Evolutionary conservation across 2,113 vertebrate species (phyloP), one percentile per base, ranked within the genome.

Genomic region (Seriola dumerili): DNA sequence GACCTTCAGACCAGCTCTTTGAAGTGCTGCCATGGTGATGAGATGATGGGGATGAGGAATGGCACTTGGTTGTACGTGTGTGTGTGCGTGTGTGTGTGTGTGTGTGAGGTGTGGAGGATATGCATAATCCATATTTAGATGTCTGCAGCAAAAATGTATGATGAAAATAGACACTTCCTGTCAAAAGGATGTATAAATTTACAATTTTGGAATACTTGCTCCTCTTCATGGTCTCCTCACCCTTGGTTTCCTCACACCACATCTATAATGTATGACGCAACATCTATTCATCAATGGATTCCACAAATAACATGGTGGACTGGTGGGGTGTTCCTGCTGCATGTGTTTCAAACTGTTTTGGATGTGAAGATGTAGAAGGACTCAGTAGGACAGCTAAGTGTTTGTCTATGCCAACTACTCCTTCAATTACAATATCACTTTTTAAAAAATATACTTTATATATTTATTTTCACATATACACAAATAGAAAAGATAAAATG

Each of bases 11-110:
- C 21, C 13, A 48, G 59, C 61, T 44, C 65, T 86, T 80, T 88
- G 81, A 89, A 81, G 69, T 71, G 83, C 76, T 80, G 21, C 81
- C 78, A 89, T 85, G 73, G 85, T 70, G 78, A 86, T 64, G 48
- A 84, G 62, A 68, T 83, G 58, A 85, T 70, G 73, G 29, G 25
- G n/a, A 25, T 58, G 19, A 67, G 57, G 57, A 85, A 83, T 12
- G 34, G 36, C 19, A 29, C 29, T 29, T 10, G 29, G 64, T 38
- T 10, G 11, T 55, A 6, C 13, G 4, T 65, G 23, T 65, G 5
- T 40, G 4, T 38, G 50, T 29, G 14, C 14, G 12, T 4, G 0
- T 50, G 5, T 29, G 21, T 19, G 17, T 42, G 25, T 79, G n/a
- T 42, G 5, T 29, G 21, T 19, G 17, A 25, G 34, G 29, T 10